Evolutionary conservation across 1,140 invertebrate species (phyloP).

Genomic region (Trigoniulus corallinus): DNA sequence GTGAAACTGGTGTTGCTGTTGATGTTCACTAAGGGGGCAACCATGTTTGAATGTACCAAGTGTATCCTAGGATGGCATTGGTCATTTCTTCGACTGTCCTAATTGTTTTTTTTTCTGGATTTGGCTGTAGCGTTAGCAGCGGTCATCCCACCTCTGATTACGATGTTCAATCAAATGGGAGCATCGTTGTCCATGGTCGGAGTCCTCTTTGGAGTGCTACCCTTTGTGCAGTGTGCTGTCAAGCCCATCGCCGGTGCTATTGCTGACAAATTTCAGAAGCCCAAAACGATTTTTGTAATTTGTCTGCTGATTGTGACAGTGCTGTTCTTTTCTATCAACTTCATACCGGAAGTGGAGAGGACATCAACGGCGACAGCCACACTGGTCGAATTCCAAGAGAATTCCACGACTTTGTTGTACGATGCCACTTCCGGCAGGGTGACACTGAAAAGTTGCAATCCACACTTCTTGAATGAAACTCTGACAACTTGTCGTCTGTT

Average conservation of each 20-base stretch:
- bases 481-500: not conserved
- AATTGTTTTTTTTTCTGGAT: too few relatives aligned
- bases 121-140: constrained; percentile 21
- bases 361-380: too few relatives aligned
- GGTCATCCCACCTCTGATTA: constrained; percentile 24
- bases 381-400: not conserved
- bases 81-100: too few relatives aligned
- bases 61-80: too few relatives aligned
- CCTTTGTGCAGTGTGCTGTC: constrained; percentile 20
- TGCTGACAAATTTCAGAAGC: constrained; percentile 21
- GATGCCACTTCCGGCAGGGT: not conserved
- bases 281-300: constrained; percentile 15
- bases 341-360: constrained; percentile 5
- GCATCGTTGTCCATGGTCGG: constrained; percentile 20
- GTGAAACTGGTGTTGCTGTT: too few relatives aligned
- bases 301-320: constrained; percentile 9
- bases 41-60: too few relatives aligned
- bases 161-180: constrained; percentile 22
- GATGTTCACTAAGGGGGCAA: too few relatives aligned
- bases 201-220: constrained; percentile 22
- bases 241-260: constrained; percentile 22
- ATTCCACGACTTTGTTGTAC: not conserved
- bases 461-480: too few relatives aligned
- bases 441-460: not conserved
- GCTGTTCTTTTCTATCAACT: constrained; percentile 7